phyloP scores from a whole-genome alignment of 2,888 invertebrate species.

The Lamellibrachia satsuma region DNA sequence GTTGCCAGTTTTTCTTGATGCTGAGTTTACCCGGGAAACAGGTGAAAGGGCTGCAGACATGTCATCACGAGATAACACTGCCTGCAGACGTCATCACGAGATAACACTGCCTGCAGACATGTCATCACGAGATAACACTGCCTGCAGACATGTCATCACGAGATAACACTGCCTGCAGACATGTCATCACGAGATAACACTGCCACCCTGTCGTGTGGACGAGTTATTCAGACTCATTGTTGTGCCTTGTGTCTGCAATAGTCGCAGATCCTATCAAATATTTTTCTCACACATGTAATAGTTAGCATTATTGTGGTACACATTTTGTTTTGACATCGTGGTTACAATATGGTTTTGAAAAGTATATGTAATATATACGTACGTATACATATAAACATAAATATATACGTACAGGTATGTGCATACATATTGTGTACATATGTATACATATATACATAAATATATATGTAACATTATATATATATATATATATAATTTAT shows the following conservation, averaged over 20 bases:
- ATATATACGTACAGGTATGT: not conserved
- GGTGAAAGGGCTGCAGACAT: not conserved
- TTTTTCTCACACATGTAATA: not conserved
- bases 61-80: not conserved
- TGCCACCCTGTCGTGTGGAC: not conserved
- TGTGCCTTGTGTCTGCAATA: slow-evolving; percentile 7
- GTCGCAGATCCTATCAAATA: not conserved
- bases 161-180: not conserved
- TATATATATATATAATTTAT: not conserved
- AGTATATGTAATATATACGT: not conserved
- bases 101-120: not conserved
- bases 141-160: not conserved
- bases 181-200: not conserved
- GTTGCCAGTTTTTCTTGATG: too few species aligned
- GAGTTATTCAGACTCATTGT: not conserved
- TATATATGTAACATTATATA: too few species aligned
- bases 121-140: not conserved
- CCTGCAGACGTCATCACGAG: not conserved
- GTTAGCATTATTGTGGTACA: not conserved
- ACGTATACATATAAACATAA: too few species aligned
- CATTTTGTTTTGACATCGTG: not conserved
- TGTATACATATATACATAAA: not conserved
- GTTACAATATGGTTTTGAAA: not conserved
- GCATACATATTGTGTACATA: not conserved
- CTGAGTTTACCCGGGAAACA: too few species aligned